Evolutionary conservation across 2,888 invertebrate species (phyloP).

Genomic region (Gymnocheta viridis): DNA sequence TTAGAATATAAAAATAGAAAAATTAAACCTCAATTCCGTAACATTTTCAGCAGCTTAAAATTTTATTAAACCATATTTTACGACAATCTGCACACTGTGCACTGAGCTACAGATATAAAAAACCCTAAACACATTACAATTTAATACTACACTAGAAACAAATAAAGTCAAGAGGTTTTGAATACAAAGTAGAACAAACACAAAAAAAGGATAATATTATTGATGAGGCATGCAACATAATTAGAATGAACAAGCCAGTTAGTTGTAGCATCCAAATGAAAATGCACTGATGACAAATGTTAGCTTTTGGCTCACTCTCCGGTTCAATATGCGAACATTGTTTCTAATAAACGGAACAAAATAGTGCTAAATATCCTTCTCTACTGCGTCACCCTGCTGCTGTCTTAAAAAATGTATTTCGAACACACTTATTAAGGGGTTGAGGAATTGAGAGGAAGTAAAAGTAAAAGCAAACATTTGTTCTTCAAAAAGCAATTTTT

Average conservation of each 20-base stretch:
- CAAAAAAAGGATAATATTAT: neutral
- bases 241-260: conserved; percentile 52
- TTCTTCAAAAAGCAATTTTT: conserved; percentile 66
- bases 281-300: conserved; percentile 66
- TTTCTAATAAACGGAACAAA: conserved; percentile 43
- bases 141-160: conserved; percentile 64
- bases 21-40: neutral
- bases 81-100: neutral
- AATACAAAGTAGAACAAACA: conserved; percentile 72
- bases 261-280: conserved; percentile 31
- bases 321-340: neutral
- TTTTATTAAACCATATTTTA: neutral
- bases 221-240: conserved; percentile 58
- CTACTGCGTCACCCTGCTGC: conserved; percentile 31
- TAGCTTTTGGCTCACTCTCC: conserved; percentile 27
- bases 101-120: neutral
- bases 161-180: conserved; percentile 79
- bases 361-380: conserved; percentile 52
- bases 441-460: neutral
- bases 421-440: neutral
- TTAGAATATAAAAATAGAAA: no score
- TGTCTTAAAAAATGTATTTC: conserved; percentile 9
- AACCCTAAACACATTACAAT: conserved; percentile 20
- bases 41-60: neutral
- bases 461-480: conserved; percentile 46